Base-by-base conservation (phyloP, 1,140 invertebrate genomes). In the Temnothorax curvispinosus region DNA sequence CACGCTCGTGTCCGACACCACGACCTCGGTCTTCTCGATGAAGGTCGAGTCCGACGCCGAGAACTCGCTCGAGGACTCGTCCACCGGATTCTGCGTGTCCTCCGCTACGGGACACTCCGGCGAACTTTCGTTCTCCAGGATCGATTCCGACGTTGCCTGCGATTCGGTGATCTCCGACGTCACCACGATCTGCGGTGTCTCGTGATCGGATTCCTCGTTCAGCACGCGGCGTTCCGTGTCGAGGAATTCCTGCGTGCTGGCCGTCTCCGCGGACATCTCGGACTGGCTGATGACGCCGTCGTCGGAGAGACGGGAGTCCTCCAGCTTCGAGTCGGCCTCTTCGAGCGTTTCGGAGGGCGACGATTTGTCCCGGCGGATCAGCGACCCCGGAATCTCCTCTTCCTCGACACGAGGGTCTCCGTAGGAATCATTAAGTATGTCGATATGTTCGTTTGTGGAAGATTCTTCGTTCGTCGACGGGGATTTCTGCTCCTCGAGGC, bases 21-120 rank as follows among this genome's bases (percentile, higher is more conserved):
- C 71, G 9, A 90, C 50, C n/a, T 90, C 87, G 35, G 86, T 88
- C 7, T 91, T 91, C 32, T 91, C 89, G 64, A 90, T 76, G 62
- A 90, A 90, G 8, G 81, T 90, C 7, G 81, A 78, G 13, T 90
- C 89, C 7, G 89, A 90, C 4, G 78, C 71, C 8, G 89, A 90
- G 13, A 90, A 32, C 5, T 90, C 89, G 44, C 85, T 90, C 69
- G 88, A 90, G 60, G 89, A 90, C 35, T 90, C 88, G 47, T 86
- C 86, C 3, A 86, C 74, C 72, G 44, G 84, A 38, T 89, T 89
- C 38, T 90, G 89, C 21, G 76, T 38, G 15, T 90, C 89, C 54
- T 41, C 50, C 54, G 52, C 85, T n/a, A 71, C 21, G 18, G 15
- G 15, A 50, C 8, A 38, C 27, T 91, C 87, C 6, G 74, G 67